phyloP scores from a whole-genome alignment of 2,797 vertebrate genomes.

The Myiothlypis chrysogaster region DNA sequence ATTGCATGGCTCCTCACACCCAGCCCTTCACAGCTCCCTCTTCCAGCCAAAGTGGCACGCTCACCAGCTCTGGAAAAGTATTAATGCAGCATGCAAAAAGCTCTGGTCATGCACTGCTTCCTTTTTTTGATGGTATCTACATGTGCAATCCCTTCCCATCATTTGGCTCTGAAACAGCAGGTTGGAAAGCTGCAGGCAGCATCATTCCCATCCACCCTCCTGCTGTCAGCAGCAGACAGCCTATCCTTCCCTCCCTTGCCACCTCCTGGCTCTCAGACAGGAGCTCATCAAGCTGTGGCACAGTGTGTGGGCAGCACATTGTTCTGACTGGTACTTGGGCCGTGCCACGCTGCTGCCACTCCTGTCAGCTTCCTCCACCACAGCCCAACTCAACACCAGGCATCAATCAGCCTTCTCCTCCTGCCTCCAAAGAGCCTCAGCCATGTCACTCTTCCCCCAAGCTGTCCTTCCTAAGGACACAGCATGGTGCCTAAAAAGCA shows the following conservation, averaged over 20 bases:
- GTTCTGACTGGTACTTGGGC: constrained; percentile 40
- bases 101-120: neutral
- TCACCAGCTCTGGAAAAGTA: neutral
- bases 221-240: constrained; percentile 29
- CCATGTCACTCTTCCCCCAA: neutral
- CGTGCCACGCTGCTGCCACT: neutral
- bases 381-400: neutral
- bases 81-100: neutral
- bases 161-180: neutral
- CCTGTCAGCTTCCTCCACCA: neutral
- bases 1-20: neutral
- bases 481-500: neutral
- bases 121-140: neutral
- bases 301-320: neutral
- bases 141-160: neutral
- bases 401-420: neutral
- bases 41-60: neutral
- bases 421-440: neutral
- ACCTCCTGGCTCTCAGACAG: constrained; percentile 35
- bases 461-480: neutral
- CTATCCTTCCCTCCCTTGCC: constrained; percentile 3
- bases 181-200: constrained; percentile 17
- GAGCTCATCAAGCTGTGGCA: neutral
- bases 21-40: neutral
- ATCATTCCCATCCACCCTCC: constrained; percentile 8